Evolutionary conservation across 2,797 vertebrate genomes (phyloP).

Genomic region (Saxicola maurus): DNA sequence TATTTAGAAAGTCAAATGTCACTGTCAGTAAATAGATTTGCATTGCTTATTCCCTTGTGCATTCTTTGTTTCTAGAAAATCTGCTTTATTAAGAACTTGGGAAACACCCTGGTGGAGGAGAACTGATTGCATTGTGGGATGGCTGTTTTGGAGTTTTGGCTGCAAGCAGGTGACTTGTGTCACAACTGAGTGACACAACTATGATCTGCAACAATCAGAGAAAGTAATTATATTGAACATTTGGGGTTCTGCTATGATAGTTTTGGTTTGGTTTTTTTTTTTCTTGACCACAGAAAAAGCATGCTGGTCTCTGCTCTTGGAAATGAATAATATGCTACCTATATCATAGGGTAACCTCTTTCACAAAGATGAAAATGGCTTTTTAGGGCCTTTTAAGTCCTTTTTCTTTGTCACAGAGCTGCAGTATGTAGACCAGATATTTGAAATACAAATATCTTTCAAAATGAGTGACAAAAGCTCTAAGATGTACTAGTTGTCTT

Average conservation of each 20-base stretch:
- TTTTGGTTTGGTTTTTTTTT: background rate
- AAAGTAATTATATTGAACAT: background rate
- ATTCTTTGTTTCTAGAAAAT: slow-evolving; percentile 23
- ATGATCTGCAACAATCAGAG: background rate
- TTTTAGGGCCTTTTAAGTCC: background rate
- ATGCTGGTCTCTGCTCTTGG: background rate
- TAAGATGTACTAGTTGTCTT: background rate
- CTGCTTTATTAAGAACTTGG: slow-evolving; percentile 4
- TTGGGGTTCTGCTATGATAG: background rate
- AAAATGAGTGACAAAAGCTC: background rate
- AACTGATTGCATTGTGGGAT: background rate
- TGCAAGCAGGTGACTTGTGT: background rate
- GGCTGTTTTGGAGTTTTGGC: background rate
- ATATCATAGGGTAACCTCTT: background rate
- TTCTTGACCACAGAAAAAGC: background rate
- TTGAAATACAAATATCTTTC: background rate
- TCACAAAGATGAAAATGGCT: background rate
- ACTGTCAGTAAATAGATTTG: slow-evolving; percentile 45
- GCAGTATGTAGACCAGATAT: background rate
- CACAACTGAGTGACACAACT: background rate
- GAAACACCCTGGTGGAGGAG: background rate
- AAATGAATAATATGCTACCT: background rate
- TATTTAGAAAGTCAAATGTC: slow-evolving; percentile 39
- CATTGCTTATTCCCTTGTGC: slow-evolving; percentile 25
- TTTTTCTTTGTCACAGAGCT: background rate